Percentiles rank a stretch among this genome's conserved stretches.
Conservation (phyloP, 37 sponge, comb jelly and placozoan species). For the Oscarella lobularis region DNA sequence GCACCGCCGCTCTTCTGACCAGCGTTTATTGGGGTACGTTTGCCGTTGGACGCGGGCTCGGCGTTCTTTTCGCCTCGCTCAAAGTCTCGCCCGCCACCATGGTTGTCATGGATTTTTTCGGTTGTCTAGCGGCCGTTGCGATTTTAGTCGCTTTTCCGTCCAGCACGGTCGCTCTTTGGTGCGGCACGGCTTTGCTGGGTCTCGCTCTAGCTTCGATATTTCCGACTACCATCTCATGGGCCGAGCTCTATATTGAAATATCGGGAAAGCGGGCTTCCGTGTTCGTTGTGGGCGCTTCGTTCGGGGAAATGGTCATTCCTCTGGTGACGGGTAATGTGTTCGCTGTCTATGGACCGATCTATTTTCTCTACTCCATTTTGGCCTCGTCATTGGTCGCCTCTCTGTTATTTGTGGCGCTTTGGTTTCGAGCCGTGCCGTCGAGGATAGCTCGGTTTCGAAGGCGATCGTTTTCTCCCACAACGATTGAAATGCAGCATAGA, state of each 20-base stretch:
- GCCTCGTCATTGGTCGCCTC: no score
- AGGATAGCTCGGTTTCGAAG: no score
- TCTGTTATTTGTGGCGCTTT: no score
- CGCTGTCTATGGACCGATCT: no score
- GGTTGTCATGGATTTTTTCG: not conserved
- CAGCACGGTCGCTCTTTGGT: not conserved
- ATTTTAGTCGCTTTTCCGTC: not conserved
- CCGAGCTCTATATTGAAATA: not conserved
- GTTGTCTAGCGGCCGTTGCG: not conserved
- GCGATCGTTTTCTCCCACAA: no score
- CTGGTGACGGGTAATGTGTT: not conserved
- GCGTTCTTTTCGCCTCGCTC: not conserved
- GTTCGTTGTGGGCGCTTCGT: not conserved
- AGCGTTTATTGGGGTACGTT: slow-evolving; percentile 51
- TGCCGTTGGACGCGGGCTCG: slow-evolving; percentile 20
- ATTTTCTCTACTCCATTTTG: no score
- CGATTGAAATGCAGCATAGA: no score
- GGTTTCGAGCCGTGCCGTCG: no score
- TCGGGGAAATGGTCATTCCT: not conserved
- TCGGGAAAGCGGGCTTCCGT: not conserved
- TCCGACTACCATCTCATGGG: not conserved
- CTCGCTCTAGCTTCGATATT: not conserved
- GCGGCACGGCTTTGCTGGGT: not conserved
- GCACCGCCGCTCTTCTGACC: slow-evolving; percentile 20
- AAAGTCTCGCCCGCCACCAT: not conserved